A percentile compares a stretch with the other conserved stretches of the same genome.
Evolutionary conservation across 2,888 invertebrate genomes (phyloP).

Genomic region (Chesias legatella): DNA sequence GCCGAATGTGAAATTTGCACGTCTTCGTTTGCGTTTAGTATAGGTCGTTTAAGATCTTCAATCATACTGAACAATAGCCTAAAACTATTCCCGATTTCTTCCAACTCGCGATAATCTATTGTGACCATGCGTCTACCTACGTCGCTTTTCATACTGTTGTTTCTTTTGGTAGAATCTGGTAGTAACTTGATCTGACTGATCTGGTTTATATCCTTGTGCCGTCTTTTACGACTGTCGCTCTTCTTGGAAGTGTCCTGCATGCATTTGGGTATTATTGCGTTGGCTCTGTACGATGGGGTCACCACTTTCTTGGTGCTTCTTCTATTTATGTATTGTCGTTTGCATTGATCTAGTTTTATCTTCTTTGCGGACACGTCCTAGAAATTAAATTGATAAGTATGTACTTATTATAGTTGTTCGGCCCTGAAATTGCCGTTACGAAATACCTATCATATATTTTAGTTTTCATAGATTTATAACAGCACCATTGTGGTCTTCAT

Average conservation of each 20-base stretch:
- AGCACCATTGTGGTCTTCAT: no score
- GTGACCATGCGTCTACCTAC: slow-evolving; percentile 25
- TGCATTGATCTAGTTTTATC: slow-evolving; percentile 37
- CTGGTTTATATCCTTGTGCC: slow-evolving; percentile 27
- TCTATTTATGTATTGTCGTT: slow-evolving; percentile 45
- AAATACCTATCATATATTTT: no score
- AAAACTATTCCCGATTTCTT: slow-evolving; percentile 45
- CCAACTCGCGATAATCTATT: slow-evolving; percentile 37
- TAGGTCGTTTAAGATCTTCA: slow-evolving; percentile 38
- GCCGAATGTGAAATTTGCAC: neutral
- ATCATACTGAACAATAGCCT: slow-evolving; percentile 42
- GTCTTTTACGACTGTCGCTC: slow-evolving; percentile 36
- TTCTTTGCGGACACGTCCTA: slow-evolving; percentile 39
- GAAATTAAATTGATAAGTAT: slow-evolving; percentile 14
- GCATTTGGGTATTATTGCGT: slow-evolving; percentile 44
- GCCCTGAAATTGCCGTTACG: no score
- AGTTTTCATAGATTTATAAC: no score
- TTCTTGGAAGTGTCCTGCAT: slow-evolving; percentile 36
- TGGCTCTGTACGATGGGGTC: slow-evolving; percentile 48
- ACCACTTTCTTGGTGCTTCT: slow-evolving; percentile 40
- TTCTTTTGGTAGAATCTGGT: slow-evolving; percentile 48
- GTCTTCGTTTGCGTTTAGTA: slow-evolving; percentile 3
- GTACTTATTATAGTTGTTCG: no score
- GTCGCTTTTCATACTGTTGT: slow-evolving; percentile 26
- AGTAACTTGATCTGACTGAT: slow-evolving; percentile 34